Percentiles rank a stretch among this genome's conserved stretches.
These are phyloP conservation scores for Amphiprion clarkii DNA, from an alignment of 2,797 vertebrate species.

Conservation along the genomic window DNA sequence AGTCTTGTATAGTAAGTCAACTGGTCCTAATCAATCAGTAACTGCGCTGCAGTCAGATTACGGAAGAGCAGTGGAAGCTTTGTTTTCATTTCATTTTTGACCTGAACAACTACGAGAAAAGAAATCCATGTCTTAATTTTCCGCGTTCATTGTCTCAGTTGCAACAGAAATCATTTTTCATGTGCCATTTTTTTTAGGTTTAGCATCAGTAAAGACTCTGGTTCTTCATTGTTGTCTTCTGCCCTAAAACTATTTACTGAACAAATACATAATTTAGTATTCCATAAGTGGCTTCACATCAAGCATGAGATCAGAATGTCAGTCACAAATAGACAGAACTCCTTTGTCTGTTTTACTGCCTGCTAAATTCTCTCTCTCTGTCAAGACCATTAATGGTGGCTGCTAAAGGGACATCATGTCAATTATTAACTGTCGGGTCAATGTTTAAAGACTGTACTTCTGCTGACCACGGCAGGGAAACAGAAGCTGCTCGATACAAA, in stretches of 20 bases:
- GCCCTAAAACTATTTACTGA: not conserved
- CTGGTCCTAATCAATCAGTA: constrained; percentile 24
- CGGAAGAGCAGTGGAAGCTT: not conserved
- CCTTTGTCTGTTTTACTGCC: constrained; percentile 21
- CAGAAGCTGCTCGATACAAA: constrained; percentile 12
- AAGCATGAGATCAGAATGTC: not conserved
- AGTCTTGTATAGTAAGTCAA: not conserved
- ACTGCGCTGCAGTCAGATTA: constrained; percentile 9
- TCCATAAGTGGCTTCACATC: not conserved
- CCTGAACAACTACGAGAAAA: not conserved
- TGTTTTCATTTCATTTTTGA: not conserved
- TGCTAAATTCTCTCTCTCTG: constrained; percentile 11
- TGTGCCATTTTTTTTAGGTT: too few species aligned
- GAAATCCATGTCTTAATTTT: too few species aligned
- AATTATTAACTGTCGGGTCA: constrained; percentile 70
- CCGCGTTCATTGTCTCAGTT: not conserved
- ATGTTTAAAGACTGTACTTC: constrained; percentile 46
- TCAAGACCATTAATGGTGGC: constrained; percentile 23
- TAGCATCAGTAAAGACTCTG: too few species aligned
- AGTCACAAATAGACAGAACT: constrained; percentile 1
- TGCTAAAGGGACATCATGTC: constrained; percentile 32
- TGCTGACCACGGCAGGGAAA: constrained; percentile 25
- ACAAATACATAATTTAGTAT: not conserved
- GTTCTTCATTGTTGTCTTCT: too few species aligned
- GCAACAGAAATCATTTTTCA: too few species aligned